A percentile compares a stretch with the other conserved stretches of the same genome.
Conservation (phyloP, 2,113 vertebrate species). For the Isurus oxyrinchus region DNA sequence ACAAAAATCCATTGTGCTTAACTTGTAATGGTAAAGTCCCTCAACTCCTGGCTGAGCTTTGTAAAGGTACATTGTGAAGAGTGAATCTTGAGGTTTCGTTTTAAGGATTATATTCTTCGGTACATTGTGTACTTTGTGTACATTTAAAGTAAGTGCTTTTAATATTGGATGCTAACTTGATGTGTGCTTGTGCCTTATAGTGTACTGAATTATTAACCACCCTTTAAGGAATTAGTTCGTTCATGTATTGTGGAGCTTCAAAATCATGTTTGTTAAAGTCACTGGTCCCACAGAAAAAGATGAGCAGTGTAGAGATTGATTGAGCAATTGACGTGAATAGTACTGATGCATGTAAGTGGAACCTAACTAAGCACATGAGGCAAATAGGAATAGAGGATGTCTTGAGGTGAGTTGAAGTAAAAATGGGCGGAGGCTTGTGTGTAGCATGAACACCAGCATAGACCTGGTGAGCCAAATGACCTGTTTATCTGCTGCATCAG, state of each 20-base stretch:
- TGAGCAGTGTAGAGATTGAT: neutral
- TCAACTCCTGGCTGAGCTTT: neutral
- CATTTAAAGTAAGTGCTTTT: neutral
- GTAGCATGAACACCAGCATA: no score
- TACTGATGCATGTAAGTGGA: neutral
- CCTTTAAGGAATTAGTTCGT: neutral
- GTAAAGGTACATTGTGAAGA: neutral
- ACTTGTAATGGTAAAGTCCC: neutral
- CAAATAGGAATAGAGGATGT: neutral
- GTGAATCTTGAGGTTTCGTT: neutral
- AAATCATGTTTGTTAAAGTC: neutral
- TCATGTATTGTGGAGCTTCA: neutral
- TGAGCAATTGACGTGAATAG: neutral
- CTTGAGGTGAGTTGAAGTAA: neutral
- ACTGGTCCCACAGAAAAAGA: neutral
- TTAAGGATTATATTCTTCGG: neutral
- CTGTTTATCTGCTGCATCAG: neutral
- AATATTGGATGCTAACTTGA: neutral
- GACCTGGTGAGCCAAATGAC: no score
- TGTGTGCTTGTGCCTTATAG: neutral
- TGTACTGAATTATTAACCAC: neutral
- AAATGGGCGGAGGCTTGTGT: neutral
- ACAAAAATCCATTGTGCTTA: neutral
- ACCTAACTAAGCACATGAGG: neutral
- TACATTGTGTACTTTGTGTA: neutral